Evolutionary conservation across 2,888 invertebrate genomes (phyloP), one percentile per base, ranked within the genome.

Genomic region (Microctonus aethiopoides): DNA sequence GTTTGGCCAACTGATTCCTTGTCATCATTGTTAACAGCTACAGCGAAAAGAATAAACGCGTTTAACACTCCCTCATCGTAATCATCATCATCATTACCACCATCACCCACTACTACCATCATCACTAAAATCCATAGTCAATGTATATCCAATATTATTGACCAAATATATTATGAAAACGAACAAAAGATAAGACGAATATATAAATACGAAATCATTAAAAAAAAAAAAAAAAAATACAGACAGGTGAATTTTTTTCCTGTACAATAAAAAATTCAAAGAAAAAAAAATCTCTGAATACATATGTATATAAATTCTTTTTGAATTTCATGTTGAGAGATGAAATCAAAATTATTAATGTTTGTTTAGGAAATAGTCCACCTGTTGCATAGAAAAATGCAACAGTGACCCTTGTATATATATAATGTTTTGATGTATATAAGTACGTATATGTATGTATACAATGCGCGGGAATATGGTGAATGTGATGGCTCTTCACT

Each of bases 401-500:
- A 36, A 65, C 56, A 52, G 36, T 20, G 16, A 46, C 46, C 46
- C 20, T 46, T 46, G 16, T 39, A 11, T n/a, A 39, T 39, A 39
- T 5, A 39, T 3, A 11, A 39, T 39, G 39, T 39, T 39, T 46
- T 46, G 16, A 4, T 46, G 16, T 46, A n/a, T 10, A 36, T 16
- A 46, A 16, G 60, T 61, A 68, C 59, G 63, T 63, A 72, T 70
- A 74, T 61, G 70, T 62, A 67, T 63, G 71, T 71, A 74, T 70
- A 81, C 76, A 80, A 81, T 81, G 81, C 81, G 80, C 79, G 79
- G 80, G 77, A 79, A 80, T 80, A 82, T 82, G 78, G 82, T 84
- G 83, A 84, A 83, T 82, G 84, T 81, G 84, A 85, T 84, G 84
- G 84, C 68, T 73, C 62, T 79, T 81, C 80, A n/a, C n/a, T 82